Evolutionary conservation across 37 sponge, comb jelly and placozoan genomes (phyloP), one percentile per base, ranked within the genome.

Genomic region (Mnemiopsis leidyi): DNA sequence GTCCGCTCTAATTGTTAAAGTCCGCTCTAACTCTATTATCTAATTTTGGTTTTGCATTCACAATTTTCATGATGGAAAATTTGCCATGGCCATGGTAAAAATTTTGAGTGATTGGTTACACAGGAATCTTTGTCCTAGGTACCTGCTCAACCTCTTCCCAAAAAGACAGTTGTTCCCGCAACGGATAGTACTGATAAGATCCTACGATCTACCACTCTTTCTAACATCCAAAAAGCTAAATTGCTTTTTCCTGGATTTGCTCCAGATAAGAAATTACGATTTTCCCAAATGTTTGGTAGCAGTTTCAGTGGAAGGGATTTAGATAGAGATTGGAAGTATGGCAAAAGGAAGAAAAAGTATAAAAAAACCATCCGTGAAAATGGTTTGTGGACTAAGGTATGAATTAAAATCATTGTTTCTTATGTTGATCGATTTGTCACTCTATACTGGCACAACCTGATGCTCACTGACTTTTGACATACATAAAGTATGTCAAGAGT

Each of bases 251-350:
- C 90, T 1, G 90, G 36, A n/a, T 85, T 85, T 85, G 40, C 32
- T 39, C 90, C 90, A 2, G 36, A 85, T 25, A 85, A 85, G 29
- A 85, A 85, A 21, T 37, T 85, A 13, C 39, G 90, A 13, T 85
- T 85, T 39, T 85, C 90, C 23, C 90, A 33, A 0, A 23, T 85
- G n/a, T 85, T 85, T 39, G 90, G 35, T 13, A n/a, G 61, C 26
- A 33, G 90, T 20, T 38, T 85, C 21, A 33, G 90, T 9, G 90
- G 90, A 5, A 35, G 90, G 24, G 90, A 85, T 26, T 39, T 85
- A 29, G 61, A 85, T 21, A 40, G 90, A 40, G 90, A 85, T 37
- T 85, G 90, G 90, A 85, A 85, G 61, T 85, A 85, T 26, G 90
- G 90, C 0, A 85, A 85, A 39, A 85, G 36, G 24, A 85, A 85